These are phyloP conservation scores for Cryptus viduatorius DNA, from an alignment of 2,888 invertebrate genomes.

Conservation along the genomic window DNA sequence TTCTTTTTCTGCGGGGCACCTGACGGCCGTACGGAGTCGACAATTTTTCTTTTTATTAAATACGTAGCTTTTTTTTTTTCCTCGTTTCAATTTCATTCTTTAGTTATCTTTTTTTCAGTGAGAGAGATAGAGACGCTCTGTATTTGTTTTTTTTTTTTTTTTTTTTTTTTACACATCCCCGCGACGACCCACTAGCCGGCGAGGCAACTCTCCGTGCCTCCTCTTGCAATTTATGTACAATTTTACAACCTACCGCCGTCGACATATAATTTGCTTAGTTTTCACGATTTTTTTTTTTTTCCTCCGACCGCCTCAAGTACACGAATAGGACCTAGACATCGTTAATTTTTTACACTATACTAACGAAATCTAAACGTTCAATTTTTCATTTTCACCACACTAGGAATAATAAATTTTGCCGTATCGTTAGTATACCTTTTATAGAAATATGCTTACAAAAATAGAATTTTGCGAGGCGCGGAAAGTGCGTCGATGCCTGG, in stretches of 20 bases:
- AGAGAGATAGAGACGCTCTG: slow-evolving; percentile 76
- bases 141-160: slow-evolving; percentile 58
- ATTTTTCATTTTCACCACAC: slow-evolving; percentile 84
- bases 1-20: slow-evolving; percentile 69
- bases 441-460: slow-evolving; percentile 85
- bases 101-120: slow-evolving; percentile 70
- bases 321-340: slow-evolving; percentile 85
- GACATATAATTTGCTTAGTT: slow-evolving; percentile 83
- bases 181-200: slow-evolving; percentile 79
- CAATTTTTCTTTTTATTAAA: slow-evolving; percentile 61
- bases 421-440: slow-evolving; percentile 85
- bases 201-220: slow-evolving; percentile 85
- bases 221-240: slow-evolving; percentile 88
- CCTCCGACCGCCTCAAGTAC: slow-evolving; percentile 79
- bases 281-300: slow-evolving; percentile 72
- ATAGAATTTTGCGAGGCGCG: slow-evolving; percentile 85
- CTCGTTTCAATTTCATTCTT: slow-evolving; percentile 54
- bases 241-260: slow-evolving; percentile 86
- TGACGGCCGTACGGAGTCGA: slow-evolving; percentile 72
- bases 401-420: slow-evolving; percentile 85
- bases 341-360: slow-evolving; percentile 85
- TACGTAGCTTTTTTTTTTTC: slow-evolving; percentile 36
- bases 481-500: slow-evolving; percentile 81
- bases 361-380: slow-evolving; percentile 85
- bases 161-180: slow-evolving; percentile 70